A percentile compares a stretch with the other conserved stretches of the same genome.
These are phyloP conservation scores for Tipula lateralis DNA, from an alignment of 2,888 invertebrate genomes.

Conservation along the genomic window DNA sequence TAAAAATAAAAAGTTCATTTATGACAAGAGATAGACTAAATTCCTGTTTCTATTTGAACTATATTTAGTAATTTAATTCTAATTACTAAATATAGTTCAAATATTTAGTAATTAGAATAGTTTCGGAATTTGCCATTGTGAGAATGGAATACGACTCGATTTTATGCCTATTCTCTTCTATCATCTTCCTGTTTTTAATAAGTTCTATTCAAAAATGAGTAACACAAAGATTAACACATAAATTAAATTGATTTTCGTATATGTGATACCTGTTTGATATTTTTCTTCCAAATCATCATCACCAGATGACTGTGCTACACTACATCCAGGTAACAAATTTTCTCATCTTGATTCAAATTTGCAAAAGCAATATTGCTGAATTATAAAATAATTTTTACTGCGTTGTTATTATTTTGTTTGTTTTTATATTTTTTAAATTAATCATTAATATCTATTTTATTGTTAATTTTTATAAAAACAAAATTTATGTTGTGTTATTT, in stretches of 20 bases:
- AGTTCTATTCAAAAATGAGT: not conserved
- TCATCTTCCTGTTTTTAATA: not conserved
- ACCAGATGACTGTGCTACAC: constrained; percentile 46
- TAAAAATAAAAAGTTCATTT: too few species aligned
- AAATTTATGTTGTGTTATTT: not conserved
- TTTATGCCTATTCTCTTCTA: too few species aligned
- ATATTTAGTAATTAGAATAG: too few species aligned
- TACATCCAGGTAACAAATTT: constrained; percentile 46
- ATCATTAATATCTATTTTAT: not conserved
- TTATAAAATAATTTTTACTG: not conserved
- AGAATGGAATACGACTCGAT: too few species aligned
- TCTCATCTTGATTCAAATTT: constrained; percentile 6
- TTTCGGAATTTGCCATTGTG: too few species aligned
- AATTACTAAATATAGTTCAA: too few species aligned
- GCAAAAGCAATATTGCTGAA: constrained; percentile 13
- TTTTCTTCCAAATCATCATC: not conserved
- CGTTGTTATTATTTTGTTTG: not conserved
- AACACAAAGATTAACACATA: not conserved
- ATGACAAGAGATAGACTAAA: too few species aligned
- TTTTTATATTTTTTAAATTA: not conserved
- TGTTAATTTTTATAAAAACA: not conserved
- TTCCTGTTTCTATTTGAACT: too few species aligned
- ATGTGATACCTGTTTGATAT: not conserved
- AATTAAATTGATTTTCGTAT: constrained; percentile 19
- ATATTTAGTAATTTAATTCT: too few species aligned